Percentiles rank a stretch among this genome's conserved stretches.
phyloP scores from a whole-genome alignment of 2,113 vertebrate genomes.

The Tretioscincus oriximinensis region DNA sequence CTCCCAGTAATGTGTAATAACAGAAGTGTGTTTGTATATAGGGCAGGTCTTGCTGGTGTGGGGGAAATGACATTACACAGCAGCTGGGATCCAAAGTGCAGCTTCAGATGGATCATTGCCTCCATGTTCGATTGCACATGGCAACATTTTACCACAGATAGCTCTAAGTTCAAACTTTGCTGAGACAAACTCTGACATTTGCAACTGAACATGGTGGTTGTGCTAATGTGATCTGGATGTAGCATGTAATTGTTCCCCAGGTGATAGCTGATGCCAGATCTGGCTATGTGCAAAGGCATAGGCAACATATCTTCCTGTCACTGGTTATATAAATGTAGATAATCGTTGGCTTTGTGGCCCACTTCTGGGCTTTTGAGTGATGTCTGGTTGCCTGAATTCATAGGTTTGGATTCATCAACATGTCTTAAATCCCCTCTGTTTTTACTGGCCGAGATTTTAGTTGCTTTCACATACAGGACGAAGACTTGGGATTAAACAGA shows the following conservation, averaged over 20 bases:
- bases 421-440: background rate
- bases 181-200: no score
- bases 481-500: constrained; percentile 81
- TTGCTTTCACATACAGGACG: background rate
- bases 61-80: no score
- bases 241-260: background rate
- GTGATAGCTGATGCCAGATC: background rate
- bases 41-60: no score
- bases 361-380: background rate
- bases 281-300: background rate
- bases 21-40: no score
- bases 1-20: no score
- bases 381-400: background rate
- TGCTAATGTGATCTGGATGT: background rate
- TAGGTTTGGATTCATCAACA: background rate
- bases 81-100: no score
- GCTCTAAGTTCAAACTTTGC: no score
- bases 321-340: background rate
- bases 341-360: background rate
- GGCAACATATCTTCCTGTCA: no score
- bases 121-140: no score
- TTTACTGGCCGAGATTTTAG: constrained; percentile 1
- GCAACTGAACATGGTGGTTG: no score
- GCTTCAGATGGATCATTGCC: no score
- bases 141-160: no score